Evolutionary conservation across 2,888 invertebrate genomes (phyloP).

Genomic region (Athalia circularis): DNA sequence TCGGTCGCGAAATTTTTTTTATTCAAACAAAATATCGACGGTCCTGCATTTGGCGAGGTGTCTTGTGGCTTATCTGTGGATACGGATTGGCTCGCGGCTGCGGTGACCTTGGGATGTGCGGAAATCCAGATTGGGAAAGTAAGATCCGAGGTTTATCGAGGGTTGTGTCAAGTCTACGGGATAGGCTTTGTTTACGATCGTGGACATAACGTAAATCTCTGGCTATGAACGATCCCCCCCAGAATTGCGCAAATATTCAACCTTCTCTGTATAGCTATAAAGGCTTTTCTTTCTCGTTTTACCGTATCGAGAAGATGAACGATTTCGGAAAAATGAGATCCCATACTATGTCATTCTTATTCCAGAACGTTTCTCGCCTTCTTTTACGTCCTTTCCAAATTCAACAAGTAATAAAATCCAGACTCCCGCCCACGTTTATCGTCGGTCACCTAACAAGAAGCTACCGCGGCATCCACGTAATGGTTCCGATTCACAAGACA

Average conservation of each 20-base stretch:
- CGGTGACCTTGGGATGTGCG: too few relatives aligned
- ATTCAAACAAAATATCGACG: too few relatives aligned
- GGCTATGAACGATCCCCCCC: constrained; percentile 18
- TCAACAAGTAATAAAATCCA: constrained; percentile 21
- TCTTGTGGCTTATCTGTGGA: too few relatives aligned
- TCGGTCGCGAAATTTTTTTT: too few relatives aligned
- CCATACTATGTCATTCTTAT: background rate
- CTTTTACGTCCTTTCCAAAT: background rate
- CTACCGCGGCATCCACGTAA: background rate
- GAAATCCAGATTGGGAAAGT: constrained; percentile 21
- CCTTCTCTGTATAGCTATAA: background rate
- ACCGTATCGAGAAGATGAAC: constrained; percentile 33
- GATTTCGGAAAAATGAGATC: background rate
- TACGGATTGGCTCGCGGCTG: too few relatives aligned
- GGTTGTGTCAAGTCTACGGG: constrained; percentile 29
- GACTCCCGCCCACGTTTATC: background rate
- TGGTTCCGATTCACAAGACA: constrained; percentile 1
- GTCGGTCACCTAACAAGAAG: background rate
- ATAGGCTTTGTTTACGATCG: constrained; percentile 32
- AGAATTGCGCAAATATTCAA: constrained; percentile 33
- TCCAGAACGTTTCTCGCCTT: background rate
- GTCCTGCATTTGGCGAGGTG: too few relatives aligned
- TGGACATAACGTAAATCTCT: constrained; percentile 39
- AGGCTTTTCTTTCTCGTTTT: constrained; percentile 20
- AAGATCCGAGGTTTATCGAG: constrained; percentile 32